These are phyloP conservation scores for Azorinus chamasolen DNA, from an alignment of 2,888 invertebrate genomes.

Conservation along the genomic window DNA sequence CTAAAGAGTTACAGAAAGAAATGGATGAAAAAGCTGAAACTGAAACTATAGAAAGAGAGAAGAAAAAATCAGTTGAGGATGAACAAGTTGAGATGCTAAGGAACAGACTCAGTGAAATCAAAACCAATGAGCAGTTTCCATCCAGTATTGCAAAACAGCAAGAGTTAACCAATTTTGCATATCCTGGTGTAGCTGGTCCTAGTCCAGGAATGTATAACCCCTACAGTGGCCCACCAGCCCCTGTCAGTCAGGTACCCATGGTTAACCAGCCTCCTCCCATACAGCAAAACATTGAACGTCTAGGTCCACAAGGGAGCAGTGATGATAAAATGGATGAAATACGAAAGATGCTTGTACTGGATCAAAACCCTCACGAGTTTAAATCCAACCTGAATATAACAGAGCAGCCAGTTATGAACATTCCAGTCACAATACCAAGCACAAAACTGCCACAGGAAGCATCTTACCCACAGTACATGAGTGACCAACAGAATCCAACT, in stretches of 20 bases:
- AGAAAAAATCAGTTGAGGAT: slow-evolving; percentile 15
- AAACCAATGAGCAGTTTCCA: not conserved
- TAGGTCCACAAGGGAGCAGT: not conserved
- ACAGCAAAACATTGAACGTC: too few relatives aligned
- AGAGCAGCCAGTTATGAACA: slow-evolving; percentile 1
- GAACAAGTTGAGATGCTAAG: too few relatives aligned
- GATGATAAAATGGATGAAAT: slow-evolving; percentile 16
- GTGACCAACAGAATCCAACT: not conserved
- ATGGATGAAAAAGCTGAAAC: slow-evolving; percentile 21
- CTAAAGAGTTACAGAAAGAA: slow-evolving; percentile 55
- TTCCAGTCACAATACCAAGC: slow-evolving; percentile 14
- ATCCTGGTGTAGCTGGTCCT: too few relatives aligned
- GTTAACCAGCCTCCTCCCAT: too few relatives aligned
- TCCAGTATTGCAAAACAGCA: not conserved
- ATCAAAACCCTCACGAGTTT: slow-evolving; percentile 35
- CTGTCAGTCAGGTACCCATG: too few relatives aligned
- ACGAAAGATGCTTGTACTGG: slow-evolving; percentile 44
- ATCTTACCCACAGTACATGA: slow-evolving; percentile 33
- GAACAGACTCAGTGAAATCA: too few relatives aligned
- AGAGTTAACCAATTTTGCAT: too few relatives aligned
- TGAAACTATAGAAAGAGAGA: slow-evolving; percentile 15
- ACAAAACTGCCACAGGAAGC: slow-evolving; percentile 2
- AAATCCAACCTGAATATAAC: slow-evolving; percentile 4
- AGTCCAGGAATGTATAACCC: too few relatives aligned
- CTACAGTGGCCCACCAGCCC: too few relatives aligned